A percentile compares a stretch with the other conserved stretches of the same genome.
Conservation (phyloP, 2,888 invertebrate species). For the Sarcophaga subvicina region DNA sequence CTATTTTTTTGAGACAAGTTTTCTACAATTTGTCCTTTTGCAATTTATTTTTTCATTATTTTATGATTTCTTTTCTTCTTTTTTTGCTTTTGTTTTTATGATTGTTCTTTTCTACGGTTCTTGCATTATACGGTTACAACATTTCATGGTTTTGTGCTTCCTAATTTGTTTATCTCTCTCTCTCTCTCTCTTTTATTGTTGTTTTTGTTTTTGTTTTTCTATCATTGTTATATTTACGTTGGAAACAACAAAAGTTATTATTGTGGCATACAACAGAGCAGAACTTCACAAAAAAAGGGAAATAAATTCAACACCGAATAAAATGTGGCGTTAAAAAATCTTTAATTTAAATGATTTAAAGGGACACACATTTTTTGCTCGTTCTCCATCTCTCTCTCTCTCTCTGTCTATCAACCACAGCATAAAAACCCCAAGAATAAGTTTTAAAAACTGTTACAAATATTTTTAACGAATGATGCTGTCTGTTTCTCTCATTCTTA, state of each 20-base stretch:
- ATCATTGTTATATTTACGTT: constrained; percentile 21
- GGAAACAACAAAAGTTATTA: background rate
- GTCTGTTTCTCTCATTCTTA: background rate
- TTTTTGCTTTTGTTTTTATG: background rate
- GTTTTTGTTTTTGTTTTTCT: constrained; percentile 27
- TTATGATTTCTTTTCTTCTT: background rate
- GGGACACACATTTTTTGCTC: constrained; percentile 4
- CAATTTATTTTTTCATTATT: background rate
- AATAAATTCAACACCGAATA: background rate
- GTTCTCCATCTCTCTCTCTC: too few species aligned
- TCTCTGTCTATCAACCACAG: too few species aligned
- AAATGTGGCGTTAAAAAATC: constrained; percentile 35
- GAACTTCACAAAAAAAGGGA: background rate
- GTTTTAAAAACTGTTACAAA: too few species aligned
- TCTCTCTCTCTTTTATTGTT: constrained; percentile 1
- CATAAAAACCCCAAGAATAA: too few species aligned
- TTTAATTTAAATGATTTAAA: constrained; percentile 56
- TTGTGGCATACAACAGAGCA: background rate
- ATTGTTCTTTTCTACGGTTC: background rate
- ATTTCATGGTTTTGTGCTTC: constrained; percentile 59
- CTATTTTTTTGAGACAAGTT: background rate
- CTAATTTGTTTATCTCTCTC: constrained; percentile 52
- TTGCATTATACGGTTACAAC: constrained; percentile 6
- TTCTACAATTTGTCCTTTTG: constrained; percentile 21
- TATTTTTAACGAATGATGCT: background rate